Conservation (phyloP, 1,140 invertebrate genomes). For the Anoplophora glabripennis region DNA sequence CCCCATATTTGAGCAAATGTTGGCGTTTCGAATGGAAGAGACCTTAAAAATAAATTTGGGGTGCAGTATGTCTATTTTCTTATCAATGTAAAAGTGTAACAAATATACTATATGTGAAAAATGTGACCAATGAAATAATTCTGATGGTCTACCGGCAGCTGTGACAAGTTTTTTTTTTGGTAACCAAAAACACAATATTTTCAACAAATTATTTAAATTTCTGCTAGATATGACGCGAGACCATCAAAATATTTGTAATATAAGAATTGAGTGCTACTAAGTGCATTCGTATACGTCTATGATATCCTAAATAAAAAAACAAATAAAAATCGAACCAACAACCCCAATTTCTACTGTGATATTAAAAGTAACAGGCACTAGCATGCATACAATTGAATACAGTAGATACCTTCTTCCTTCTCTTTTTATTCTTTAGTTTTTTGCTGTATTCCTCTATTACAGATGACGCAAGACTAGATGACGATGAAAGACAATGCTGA, state of each 20-base stretch:
- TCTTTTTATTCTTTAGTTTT: constrained; percentile 30
- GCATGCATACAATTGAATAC: neutral
- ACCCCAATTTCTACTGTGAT: neutral
- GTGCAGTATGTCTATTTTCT: neutral
- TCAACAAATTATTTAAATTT: neutral
- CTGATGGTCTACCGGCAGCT: no score
- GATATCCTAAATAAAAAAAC: no score
- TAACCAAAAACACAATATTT: no score
- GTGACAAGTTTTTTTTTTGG: no score
- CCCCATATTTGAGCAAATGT: constrained; percentile 20
- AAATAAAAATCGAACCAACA: no score
- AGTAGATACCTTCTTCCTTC: constrained; percentile 27
- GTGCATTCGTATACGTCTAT: neutral
- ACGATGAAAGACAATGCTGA: constrained; percentile 23
- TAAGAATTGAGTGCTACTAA: neutral
- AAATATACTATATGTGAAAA: no score
- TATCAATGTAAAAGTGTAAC: no score
- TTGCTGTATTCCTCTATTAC: constrained; percentile 19
- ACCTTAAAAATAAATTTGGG: constrained; percentile 10
- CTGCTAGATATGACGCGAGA: neutral
- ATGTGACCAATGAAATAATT: no score
- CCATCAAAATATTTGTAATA: neutral
- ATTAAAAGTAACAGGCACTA: neutral
- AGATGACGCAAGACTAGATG: constrained; percentile 23
- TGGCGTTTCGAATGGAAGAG: constrained; percentile 7